Conservation (phyloP, 2,797 vertebrate genomes). For the Ceryle rudis region DNA sequence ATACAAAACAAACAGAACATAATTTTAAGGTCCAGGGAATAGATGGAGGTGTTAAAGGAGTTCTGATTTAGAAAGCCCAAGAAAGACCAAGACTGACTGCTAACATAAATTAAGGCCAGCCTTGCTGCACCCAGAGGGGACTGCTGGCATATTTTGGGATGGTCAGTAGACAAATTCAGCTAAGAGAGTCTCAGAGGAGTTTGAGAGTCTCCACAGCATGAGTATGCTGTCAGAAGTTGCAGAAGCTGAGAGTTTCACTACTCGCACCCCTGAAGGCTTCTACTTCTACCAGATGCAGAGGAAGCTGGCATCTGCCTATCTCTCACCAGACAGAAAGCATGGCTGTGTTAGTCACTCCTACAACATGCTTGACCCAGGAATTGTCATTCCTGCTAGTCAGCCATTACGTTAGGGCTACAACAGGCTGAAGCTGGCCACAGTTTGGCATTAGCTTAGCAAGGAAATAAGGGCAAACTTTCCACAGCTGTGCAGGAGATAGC, state of each 20-base stretch:
- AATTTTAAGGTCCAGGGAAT: neutral
- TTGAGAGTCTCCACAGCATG: neutral
- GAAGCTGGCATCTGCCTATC: neutral
- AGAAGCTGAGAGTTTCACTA: neutral
- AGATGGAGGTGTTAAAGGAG: neutral
- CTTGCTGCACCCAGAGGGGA: neutral
- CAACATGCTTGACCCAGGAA: neutral
- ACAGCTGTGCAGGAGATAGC: neutral
- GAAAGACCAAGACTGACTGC: rapidly evolving
- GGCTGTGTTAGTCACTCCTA: rapidly evolving
- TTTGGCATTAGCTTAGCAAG: neutral
- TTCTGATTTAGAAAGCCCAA: neutral
- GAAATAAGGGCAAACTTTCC: neutral
- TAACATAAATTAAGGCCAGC: rapidly evolving
- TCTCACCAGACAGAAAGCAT: neutral
- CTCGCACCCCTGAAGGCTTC: rapidly evolving
- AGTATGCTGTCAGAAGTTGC: neutral
- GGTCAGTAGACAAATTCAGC: neutral
- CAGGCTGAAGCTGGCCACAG: neutral
- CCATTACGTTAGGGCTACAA: neutral
- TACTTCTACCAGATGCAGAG: neutral
- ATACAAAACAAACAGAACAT: neutral
- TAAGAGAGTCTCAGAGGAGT: neutral
- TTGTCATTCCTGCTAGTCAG: rapidly evolving
- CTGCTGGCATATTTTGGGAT: neutral